Base-by-base conservation (phyloP, 2,113 vertebrate species). In the Cairina moschata region DNA sequence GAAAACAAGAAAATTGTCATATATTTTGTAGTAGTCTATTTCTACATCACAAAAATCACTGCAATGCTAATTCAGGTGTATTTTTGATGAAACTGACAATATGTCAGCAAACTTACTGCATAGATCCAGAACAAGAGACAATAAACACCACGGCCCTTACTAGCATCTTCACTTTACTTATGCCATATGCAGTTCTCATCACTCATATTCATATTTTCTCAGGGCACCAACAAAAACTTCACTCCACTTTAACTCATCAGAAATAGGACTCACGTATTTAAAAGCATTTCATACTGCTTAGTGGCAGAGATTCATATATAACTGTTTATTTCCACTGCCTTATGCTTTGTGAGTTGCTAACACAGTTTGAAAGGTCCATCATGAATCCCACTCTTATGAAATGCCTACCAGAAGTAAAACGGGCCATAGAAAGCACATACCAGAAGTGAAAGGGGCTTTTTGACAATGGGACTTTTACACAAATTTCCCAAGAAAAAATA, bases 121-220 rank as follows among this genome's bases (percentile, higher is more conserved):
- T 26, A 68, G 42, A 23, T 56, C 17, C 63, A 42, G 44, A 72
- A 20, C 0, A 1, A 83, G 67, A 72, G 31, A 23, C 15, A 46
- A 8, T 44, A 38, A 69, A 46, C 26, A 34, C 0, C 0, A 34
- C 2, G 2, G 23, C 23, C 52, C 59, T 50, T 25, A 26, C 17
- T 6, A 58, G n/a, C 1, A 58, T 20, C 29, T 83, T 75, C 66
- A 31, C 9, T 56, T 36, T 38, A 54, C 29, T 29, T 6, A 20
- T 0, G 20, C 23, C 54, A 32, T 34, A 38, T 2, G 25, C 18
- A 60, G 50, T 38, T 65, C n/a, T 63, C 25, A 38, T 8, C 22
- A 22, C 9, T 75, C 56, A 59, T n/a, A 16, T 74, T 23, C 0
- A 0, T 48, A 73, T 54, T 73, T 92, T 59, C 5, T 3, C 77